Percentiles rank a stretch among this genome's conserved stretches.
Conservation (phyloP, 1,140 invertebrate genomes). For the Diorhabda elongata region DNA sequence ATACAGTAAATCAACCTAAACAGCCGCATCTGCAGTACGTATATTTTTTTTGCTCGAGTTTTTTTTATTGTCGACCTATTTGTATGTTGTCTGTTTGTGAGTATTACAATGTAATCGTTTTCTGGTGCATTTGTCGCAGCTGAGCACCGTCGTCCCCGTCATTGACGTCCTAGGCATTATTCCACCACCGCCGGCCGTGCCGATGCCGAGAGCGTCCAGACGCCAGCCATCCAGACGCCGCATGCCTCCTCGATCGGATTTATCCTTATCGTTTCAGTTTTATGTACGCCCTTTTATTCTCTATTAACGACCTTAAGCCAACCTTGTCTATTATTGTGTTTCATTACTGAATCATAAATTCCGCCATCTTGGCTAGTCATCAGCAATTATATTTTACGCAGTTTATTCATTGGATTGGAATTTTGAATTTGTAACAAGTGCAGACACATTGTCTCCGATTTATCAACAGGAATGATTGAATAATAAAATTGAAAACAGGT, state of each 20-base stretch:
- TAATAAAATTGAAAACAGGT: too few species aligned
- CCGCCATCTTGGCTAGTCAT: constrained; percentile 1
- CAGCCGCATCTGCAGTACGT: not conserved
- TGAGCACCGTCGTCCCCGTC: constrained; percentile 20
- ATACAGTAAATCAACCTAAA: too few species aligned
- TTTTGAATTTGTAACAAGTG: not conserved
- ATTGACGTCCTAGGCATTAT: not conserved
- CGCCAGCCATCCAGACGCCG: constrained; percentile 25
- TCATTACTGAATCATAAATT: constrained; percentile 3
- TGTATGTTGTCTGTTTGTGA: constrained; percentile 9
- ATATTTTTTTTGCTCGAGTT: not conserved
- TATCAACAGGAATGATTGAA: too few species aligned
- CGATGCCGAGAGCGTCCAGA: constrained; percentile 18
- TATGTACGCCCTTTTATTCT: constrained; percentile 27
- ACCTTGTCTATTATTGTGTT: constrained; percentile 17
- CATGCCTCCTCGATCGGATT: constrained; percentile 25
- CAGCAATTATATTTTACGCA: not conserved
- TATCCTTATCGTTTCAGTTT: constrained; percentile 24
- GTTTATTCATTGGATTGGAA: not conserved
- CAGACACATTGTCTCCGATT: not conserved
- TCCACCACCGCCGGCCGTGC: not conserved
- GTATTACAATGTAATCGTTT: constrained; percentile 31
- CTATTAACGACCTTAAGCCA: constrained; percentile 26
- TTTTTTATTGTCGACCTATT: not conserved
- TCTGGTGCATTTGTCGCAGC: constrained; percentile 29